Base-by-base conservation (phyloP, 2,888 invertebrate species). In the Ophraella communa region DNA sequence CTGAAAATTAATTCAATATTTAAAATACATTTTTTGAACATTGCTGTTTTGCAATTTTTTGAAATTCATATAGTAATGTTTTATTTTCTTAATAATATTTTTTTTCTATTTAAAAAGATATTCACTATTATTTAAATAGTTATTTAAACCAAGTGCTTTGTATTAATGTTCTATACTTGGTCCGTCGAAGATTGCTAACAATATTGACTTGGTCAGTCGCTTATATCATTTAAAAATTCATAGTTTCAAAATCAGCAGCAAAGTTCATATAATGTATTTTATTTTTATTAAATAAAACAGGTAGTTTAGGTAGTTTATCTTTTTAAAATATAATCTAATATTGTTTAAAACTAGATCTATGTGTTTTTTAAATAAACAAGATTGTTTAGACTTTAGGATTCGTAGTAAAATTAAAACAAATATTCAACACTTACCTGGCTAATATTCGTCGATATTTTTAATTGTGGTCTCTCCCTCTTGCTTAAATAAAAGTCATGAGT, bases 381-480 rank as follows among this genome's bases (percentile, higher is more conserved):
- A n/a, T n/a, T n/a, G n/a, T n/a, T n/a, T n/a, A n/a, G n/a, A n/a
- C n/a, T n/a, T n/a, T n/a, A n/a, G n/a, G n/a, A n/a, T n/a, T n/a
- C n/a, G n/a, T n/a, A n/a, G n/a, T n/a, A n/a, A n/a, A n/a, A n/a
- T n/a, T n/a, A n/a, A n/a, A n/a, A n/a, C n/a, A n/a, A n/a, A n/a
- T n/a, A n/a, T n/a, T n/a, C n/a, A n/a, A n/a, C n/a, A 65, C 80
- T 79, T 68, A 81, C 82, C 80, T 82, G 82, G 62, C 81, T 81
- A 62, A 81, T 80, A 71, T 81, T 82, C 10, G 81, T 76, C n/a
- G 79, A 75, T 60, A 80, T 80, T 73, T 81, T 81, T 54, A 81
- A 77, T 67, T 79, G 79, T 18, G 81, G 81, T 70, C 81, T 81
- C 67, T 80, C 82, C 57, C 78, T 74, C 68, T 78, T 81, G 67